Evolutionary conservation across 2,888 invertebrate species (phyloP).

Genomic region (Drosophila mimetica): DNA sequence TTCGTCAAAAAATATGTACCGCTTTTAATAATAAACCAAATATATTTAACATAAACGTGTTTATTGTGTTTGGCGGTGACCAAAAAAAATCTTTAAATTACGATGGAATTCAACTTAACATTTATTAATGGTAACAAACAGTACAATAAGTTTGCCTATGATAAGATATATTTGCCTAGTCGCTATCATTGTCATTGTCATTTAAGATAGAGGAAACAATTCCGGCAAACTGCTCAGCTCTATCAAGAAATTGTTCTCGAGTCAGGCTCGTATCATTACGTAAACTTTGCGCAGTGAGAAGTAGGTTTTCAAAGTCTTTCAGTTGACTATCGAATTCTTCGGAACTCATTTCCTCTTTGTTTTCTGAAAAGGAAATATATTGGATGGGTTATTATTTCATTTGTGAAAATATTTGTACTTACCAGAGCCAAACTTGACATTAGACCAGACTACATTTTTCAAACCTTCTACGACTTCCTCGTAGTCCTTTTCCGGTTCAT

Average conservation of each 20-base stretch:
- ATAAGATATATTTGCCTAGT: slow-evolving; percentile 36
- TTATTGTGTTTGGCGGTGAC: not conserved
- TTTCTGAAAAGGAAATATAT: slow-evolving; percentile 2
- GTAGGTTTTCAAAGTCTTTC: slow-evolving; percentile 65
- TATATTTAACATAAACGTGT: slow-evolving; percentile 46
- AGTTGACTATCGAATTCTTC: slow-evolving; percentile 62
- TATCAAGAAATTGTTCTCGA: slow-evolving; percentile 63
- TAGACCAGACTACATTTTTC: slow-evolving; percentile 29
- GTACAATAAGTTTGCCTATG: slow-evolving; percentile 1
- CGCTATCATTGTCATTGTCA: slow-evolving; percentile 68
- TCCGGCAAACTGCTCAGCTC: slow-evolving; percentile 61
- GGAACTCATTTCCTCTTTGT: slow-evolving; percentile 21
- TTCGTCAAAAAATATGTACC: slow-evolving; percentile 62
- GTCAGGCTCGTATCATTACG: slow-evolving; percentile 54
- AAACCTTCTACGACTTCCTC: slow-evolving; percentile 35
- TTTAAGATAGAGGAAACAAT: slow-evolving; percentile 66
- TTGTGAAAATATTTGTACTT: not conserved
- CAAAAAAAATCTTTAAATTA: not conserved
- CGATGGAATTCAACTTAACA: slow-evolving; percentile 4
- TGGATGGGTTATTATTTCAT: not conserved
- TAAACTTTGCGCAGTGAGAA: slow-evolving; percentile 64
- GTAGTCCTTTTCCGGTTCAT: slow-evolving; percentile 25
- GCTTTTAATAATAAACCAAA: slow-evolving; percentile 77
- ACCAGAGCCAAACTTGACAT: slow-evolving; percentile 31
- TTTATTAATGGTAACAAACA: slow-evolving; percentile 11